Conservation (phyloP, 2,797 vertebrate species). For the Limnodromus scolopaceus region DNA sequence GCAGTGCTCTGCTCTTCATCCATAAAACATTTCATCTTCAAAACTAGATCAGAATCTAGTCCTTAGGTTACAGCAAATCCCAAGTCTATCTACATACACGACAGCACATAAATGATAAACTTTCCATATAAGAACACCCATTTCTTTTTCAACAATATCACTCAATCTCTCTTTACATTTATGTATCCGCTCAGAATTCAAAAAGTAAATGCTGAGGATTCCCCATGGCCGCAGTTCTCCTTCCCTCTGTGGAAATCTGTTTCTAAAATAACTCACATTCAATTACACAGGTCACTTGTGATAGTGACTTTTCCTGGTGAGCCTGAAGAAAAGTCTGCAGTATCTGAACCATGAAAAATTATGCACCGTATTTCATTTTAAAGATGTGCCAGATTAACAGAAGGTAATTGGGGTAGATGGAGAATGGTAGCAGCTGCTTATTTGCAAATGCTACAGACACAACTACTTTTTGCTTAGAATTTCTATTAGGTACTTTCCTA, state of each 20-base stretch:
- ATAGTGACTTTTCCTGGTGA: constrained; percentile 42
- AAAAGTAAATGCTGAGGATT: constrained; percentile 32
- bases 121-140: background rate
- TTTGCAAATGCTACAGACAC: constrained; percentile 11
- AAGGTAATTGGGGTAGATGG: constrained; percentile 37
- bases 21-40: constrained; percentile 29
- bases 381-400: constrained; percentile 59
- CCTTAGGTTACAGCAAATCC: background rate
- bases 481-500: background rate
- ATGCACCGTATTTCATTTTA: constrained; percentile 33
- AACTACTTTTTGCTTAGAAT: background rate
- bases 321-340: constrained; percentile 39
- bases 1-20: background rate
- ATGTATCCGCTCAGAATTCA: background rate
- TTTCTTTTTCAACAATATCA: background rate
- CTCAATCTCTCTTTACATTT: background rate
- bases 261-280: constrained; percentile 61
- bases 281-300: constrained; percentile 65
- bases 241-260: constrained; percentile 23
- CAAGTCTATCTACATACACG: background rate
- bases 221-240: background rate
- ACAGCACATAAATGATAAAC: background rate
- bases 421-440: constrained; percentile 45
- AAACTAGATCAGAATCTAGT: background rate
- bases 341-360: constrained; percentile 53